Conservation (phyloP, 1,140 invertebrate genomes). For the Drosophila saltans region DNA sequence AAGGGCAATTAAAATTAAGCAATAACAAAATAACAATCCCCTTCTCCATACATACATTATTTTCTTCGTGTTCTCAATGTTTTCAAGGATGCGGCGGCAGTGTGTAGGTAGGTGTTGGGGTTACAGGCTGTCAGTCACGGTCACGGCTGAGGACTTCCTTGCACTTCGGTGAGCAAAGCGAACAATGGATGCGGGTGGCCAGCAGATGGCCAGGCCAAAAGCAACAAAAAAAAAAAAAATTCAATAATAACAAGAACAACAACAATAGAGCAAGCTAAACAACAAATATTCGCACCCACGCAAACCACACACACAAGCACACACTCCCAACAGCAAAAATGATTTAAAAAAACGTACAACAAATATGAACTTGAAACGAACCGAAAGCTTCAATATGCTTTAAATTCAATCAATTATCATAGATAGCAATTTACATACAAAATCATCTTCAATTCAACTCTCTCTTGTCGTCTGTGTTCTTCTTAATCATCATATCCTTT, state of each 20-base stretch:
- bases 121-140: slow-evolving; percentile 64
- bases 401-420: neutral
- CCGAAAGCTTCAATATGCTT: slow-evolving; percentile 23
- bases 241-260: slow-evolving; percentile 60
- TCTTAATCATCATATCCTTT: too few species aligned
- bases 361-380: slow-evolving; percentile 11
- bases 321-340: neutral
- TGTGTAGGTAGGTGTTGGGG: slow-evolving; percentile 48
- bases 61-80: slow-evolving; percentile 15
- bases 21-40: slow-evolving; percentile 43
- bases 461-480: too few species aligned
- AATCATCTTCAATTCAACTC: neutral
- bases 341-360: slow-evolving; percentile 27
- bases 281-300: slow-evolving; percentile 34
- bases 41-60: slow-evolving; percentile 26
- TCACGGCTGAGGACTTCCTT: slow-evolving; percentile 56
- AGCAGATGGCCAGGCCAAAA: slow-evolving; percentile 48
- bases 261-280: slow-evolving; percentile 56
- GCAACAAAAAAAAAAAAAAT: slow-evolving; percentile 35
- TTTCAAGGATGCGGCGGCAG: slow-evolving; percentile 44
- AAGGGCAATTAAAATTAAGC: slow-evolving; percentile 71
- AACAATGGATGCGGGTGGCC: slow-evolving; percentile 45
- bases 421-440: neutral
- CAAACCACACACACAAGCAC: slow-evolving; percentile 15
- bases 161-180: slow-evolving; percentile 4